Evolutionary conservation across 2,888 invertebrate genomes (phyloP).

Genomic region (Archips xylosteana): DNA sequence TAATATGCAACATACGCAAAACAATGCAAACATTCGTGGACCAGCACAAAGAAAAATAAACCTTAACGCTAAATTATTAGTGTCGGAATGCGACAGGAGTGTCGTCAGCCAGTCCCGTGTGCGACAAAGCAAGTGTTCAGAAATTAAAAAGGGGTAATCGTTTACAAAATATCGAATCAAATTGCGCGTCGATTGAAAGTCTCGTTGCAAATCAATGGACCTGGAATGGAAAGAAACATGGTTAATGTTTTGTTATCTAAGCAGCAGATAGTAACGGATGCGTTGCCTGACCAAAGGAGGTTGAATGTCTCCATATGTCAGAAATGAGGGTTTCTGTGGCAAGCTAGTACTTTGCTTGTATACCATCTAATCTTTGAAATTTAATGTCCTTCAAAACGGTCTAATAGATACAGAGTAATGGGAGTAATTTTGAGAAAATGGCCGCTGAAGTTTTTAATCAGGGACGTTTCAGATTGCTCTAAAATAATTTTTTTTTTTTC

Average conservation of each 20-base stretch:
- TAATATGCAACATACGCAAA: slow-evolving; percentile 39
- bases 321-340: too few relatives aligned
- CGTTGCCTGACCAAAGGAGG: too few relatives aligned
- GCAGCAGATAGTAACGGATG: too few relatives aligned
- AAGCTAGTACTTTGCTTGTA: too few relatives aligned
- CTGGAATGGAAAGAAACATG: slow-evolving; percentile 49
- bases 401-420: too few relatives aligned
- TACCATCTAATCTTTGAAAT: too few relatives aligned
- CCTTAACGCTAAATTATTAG: slow-evolving; percentile 75
- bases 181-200: slow-evolving; percentile 57
- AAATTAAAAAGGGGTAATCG: slow-evolving; percentile 62
- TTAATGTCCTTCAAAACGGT: too few relatives aligned
- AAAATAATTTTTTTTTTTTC: too few relatives aligned
- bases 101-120: slow-evolving; percentile 68
- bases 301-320: too few relatives aligned
- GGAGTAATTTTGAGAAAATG: too few relatives aligned
- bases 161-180: slow-evolving; percentile 60
- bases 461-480: too few relatives aligned
- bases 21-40: slow-evolving; percentile 51
- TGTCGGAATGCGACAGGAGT: slow-evolving; percentile 78
- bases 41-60: slow-evolving; percentile 74
- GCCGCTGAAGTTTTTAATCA: too few relatives aligned
- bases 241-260: background rate
- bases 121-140: slow-evolving; percentile 74
- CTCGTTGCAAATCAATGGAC: slow-evolving; percentile 64